Percentiles rank a stretch among this genome's conserved stretches.
Evolutionary conservation across 2,113 vertebrate species (phyloP).

Genomic region (Arizona elegans): DNA sequence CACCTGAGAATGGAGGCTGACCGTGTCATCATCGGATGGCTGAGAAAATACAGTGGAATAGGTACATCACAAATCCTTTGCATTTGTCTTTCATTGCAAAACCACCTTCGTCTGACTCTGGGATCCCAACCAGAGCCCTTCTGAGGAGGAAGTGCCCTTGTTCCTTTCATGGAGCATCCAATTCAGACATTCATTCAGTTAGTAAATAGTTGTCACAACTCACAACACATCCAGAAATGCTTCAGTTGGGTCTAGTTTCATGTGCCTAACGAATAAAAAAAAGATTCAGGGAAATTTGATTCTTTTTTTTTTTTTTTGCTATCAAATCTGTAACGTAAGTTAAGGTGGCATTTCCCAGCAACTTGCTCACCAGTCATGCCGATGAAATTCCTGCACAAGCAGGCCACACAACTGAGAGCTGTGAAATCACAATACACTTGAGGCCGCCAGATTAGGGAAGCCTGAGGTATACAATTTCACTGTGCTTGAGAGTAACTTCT

Average conservation of each 20-base stretch:
- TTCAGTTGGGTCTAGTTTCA: background rate
- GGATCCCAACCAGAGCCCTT: no score
- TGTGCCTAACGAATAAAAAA: background rate
- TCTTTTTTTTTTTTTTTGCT: no score
- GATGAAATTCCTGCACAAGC: background rate
- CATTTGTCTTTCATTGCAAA: background rate
- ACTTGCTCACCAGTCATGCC: background rate
- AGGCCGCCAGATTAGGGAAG: background rate
- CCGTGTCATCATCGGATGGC: slow-evolving; percentile 96
- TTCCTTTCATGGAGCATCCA: background rate
- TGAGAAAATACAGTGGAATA: slow-evolving; percentile 59
- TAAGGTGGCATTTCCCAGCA: background rate
- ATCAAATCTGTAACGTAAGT: background rate
- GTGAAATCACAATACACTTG: background rate
- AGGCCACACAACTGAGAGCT: background rate
- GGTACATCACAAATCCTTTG: background rate
- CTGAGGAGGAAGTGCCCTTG: background rate
- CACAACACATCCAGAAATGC: background rate
- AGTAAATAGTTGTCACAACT: background rate
- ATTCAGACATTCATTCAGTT: background rate
- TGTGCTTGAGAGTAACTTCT: background rate
- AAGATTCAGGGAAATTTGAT: background rate
- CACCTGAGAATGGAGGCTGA: slow-evolving; percentile 97
- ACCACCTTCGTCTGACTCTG: background rate
- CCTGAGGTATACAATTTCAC: background rate